These are phyloP conservation scores for Acanthiza pusilla DNA, from an alignment of 2,797 vertebrate species.

Conservation along the genomic window DNA sequence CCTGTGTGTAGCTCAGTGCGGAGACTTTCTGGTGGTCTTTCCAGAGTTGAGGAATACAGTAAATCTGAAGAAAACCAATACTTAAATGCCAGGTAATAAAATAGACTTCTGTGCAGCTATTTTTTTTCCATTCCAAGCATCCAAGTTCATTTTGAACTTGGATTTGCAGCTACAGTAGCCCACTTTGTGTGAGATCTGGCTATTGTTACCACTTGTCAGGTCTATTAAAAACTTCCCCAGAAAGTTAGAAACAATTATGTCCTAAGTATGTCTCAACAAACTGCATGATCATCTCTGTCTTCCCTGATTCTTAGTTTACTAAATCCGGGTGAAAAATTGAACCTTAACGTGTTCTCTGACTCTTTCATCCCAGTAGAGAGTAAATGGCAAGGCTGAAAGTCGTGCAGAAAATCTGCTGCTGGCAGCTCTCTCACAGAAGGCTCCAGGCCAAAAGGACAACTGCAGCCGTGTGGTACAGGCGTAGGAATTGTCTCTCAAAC, in stretches of 20 bases:
- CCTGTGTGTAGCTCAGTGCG: background rate
- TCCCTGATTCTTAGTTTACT: background rate
- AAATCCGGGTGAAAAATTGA: background rate
- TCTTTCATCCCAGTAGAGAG: background rate
- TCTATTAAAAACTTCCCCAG: conserved; percentile 8
- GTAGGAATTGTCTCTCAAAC: conserved; percentile 53
- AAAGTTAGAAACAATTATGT: background rate
- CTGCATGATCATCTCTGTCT: background rate
- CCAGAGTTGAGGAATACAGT: background rate
- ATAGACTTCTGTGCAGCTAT: background rate
- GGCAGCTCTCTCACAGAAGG: conserved; percentile 13
- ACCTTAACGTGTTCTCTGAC: background rate
- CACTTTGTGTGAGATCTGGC: background rate
- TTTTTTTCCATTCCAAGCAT: background rate
- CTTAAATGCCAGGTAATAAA: background rate
- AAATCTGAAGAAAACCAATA: background rate
- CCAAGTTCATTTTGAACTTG: background rate
- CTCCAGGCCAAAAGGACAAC: conserved; percentile 54
- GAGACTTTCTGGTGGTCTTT: background rate
- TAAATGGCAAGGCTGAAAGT: conserved; percentile 43
- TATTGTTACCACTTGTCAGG: background rate
- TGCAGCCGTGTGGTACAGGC: conserved; percentile 16
- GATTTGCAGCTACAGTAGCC: conserved; percentile 1
- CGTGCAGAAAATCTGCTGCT: conserved; percentile 24
- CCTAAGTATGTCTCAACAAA: background rate